phyloP scores from a whole-genome alignment of 2,797 vertebrate species.

The Rhynchonycteris naso region DNA sequence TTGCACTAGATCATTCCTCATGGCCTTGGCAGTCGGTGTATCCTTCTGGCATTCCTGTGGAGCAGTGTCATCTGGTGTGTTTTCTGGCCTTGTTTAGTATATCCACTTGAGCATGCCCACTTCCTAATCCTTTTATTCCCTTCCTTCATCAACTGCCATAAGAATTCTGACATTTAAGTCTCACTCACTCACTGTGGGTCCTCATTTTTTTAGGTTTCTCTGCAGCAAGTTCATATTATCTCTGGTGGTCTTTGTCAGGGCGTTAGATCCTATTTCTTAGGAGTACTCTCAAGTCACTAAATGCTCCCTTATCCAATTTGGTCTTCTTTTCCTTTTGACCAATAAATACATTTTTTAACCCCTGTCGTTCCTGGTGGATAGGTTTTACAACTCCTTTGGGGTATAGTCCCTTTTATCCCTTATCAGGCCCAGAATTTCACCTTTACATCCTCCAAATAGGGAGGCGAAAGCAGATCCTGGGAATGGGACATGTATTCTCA shows the following conservation, averaged over 20 bases:
- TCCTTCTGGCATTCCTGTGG: not conserved
- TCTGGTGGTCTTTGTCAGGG: not conserved
- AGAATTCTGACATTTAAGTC: conserved; percentile 18
- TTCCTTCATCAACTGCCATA: not conserved
- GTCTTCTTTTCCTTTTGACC: not conserved
- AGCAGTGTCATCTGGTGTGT: not conserved
- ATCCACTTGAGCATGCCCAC: not conserved
- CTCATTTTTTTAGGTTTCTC: not conserved
- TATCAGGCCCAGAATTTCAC: not conserved
- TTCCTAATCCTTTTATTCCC: not conserved
- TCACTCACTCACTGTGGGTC: not conserved
- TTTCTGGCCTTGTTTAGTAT: not conserved
- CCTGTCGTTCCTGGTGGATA: not conserved
- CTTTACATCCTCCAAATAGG: not conserved
- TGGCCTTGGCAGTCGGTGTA: not conserved
- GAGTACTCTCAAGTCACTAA: not conserved
- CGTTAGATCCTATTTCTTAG: not conserved
- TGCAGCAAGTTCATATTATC: not conserved
- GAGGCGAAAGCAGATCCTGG: not conserved
- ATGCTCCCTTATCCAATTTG: not conserved
- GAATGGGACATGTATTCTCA: not conserved
- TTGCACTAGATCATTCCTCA: not conserved
- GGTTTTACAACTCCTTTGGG: not conserved
- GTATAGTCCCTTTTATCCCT: not conserved
- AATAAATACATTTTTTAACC: not conserved